Percentiles rank a stretch among this genome's conserved stretches.
Conservation (phyloP, 2,113 vertebrate genomes). For the Ictidomys tridecemlineatus region DNA sequence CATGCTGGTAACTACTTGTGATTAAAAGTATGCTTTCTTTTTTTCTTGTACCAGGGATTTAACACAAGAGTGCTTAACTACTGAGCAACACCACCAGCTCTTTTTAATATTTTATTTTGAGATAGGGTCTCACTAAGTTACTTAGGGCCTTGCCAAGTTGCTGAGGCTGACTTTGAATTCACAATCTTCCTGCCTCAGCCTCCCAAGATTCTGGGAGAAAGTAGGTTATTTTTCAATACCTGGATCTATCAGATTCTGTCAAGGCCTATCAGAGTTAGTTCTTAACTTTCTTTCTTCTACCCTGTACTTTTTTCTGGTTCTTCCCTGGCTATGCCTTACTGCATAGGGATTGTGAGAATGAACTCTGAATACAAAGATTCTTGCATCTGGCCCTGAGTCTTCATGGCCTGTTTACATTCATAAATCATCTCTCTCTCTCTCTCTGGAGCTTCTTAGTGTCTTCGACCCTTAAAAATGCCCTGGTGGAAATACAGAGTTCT, state of each 20-base stretch:
- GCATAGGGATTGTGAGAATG: not conserved
- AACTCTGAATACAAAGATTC: not conserved
- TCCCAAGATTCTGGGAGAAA: not conserved
- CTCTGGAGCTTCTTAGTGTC: not conserved
- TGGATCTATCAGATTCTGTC: not conserved
- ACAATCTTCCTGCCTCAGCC: too few species aligned
- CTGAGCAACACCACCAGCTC: too few species aligned
- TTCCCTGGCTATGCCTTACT: not conserved
- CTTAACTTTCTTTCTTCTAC: not conserved
- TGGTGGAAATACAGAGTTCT: not conserved
- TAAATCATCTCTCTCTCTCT: not conserved
- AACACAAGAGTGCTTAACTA: too few species aligned
- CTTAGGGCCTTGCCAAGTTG: too few species aligned
- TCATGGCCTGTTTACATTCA: not conserved
- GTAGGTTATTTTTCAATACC: not conserved
- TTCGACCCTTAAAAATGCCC: too few species aligned
- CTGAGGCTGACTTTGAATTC: too few species aligned
- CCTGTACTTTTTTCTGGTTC: not conserved
- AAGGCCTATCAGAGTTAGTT: not conserved
- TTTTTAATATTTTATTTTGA: too few species aligned
- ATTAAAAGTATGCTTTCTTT: not conserved
- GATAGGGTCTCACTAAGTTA: too few species aligned
- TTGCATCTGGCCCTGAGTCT: not conserved
- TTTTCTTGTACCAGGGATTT: too few species aligned
- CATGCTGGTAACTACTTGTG: not conserved